These are phyloP conservation scores for Epinephelus moara DNA, from an alignment of 2,113 vertebrate species.

Conservation along the genomic window DNA sequence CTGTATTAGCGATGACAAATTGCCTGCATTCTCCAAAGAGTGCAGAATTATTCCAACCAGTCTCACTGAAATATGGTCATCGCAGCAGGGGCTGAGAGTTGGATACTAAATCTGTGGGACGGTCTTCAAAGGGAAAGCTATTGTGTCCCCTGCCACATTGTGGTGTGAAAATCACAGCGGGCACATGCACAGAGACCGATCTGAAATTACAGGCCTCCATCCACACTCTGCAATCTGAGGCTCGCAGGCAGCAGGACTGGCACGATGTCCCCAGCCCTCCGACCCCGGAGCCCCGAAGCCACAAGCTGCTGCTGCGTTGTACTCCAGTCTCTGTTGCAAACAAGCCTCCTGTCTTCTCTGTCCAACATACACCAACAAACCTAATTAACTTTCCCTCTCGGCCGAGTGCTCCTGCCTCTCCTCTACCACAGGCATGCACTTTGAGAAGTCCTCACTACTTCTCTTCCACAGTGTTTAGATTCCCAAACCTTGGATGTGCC, in stretches of 20 bases:
- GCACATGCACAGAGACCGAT: constrained; percentile 62
- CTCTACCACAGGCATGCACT: constrained; percentile 34
- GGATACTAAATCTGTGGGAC: constrained; percentile 49
- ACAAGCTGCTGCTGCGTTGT: constrained; percentile 49
- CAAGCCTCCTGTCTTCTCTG: constrained; percentile 58
- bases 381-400: constrained; percentile 65
- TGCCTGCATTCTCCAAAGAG: constrained; percentile 43
- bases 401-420: constrained; percentile 28
- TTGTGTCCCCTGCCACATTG: constrained; percentile 67
- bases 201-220: constrained; percentile 70
- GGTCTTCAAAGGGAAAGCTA: constrained; percentile 68
- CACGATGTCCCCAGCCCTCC: constrained; percentile 49
- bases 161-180: constrained; percentile 72
- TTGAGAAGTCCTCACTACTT: constrained; percentile 33
- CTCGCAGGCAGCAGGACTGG: constrained; percentile 75
- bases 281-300: constrained; percentile 42
- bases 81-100: constrained; percentile 48
- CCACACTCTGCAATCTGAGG: constrained; percentile 69
- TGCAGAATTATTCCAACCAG: constrained; percentile 49
- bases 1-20: constrained; percentile 57
- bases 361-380: constrained; percentile 63
- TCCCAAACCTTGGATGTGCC: neutral
- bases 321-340: constrained; percentile 55
- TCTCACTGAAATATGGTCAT: constrained; percentile 61
- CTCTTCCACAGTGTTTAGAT: constrained; percentile 22